Evolutionary conservation across 2,888 invertebrate genomes (phyloP).

Genomic region (Gisinianus flammeolus): DNA sequence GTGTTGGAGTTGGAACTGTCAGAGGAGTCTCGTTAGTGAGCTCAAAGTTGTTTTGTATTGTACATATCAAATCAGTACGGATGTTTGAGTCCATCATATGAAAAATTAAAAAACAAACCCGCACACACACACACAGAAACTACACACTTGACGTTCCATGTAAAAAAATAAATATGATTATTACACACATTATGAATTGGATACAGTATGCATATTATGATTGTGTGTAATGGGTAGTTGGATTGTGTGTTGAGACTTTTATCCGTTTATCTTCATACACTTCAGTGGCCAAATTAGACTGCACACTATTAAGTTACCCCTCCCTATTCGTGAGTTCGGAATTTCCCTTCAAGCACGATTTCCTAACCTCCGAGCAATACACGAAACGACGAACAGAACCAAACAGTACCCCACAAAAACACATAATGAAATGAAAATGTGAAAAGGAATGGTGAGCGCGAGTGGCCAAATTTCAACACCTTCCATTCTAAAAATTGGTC

Average conservation of each 20-base stretch:
- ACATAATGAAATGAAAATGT: not conserved
- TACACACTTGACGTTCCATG: not conserved
- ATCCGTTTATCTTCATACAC: not conserved
- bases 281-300: not conserved
- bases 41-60: no score
- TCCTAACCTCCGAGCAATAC: not conserved
- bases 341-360: slow-evolving; percentile 31
- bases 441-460: no score
- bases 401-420: not conserved
- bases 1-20: no score
- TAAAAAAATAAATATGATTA: not conserved
- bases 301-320: slow-evolving; percentile 13
- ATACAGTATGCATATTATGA: not conserved
- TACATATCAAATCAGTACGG: no score
- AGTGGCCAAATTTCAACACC: no score
- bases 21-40: no score
- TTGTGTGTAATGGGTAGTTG: not conserved
- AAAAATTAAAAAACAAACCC: no score
- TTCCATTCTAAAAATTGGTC: not conserved
- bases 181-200: not conserved
- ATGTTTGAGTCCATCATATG: no score
- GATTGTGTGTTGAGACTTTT: not conserved
- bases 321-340: slow-evolving; percentile 38
- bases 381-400: not conserved
- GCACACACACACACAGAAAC: not conserved